These are phyloP conservation scores for Geodia barretti DNA, from an alignment of 37 sponge, comb jelly and placozoan species.

Conservation along the genomic window DNA sequence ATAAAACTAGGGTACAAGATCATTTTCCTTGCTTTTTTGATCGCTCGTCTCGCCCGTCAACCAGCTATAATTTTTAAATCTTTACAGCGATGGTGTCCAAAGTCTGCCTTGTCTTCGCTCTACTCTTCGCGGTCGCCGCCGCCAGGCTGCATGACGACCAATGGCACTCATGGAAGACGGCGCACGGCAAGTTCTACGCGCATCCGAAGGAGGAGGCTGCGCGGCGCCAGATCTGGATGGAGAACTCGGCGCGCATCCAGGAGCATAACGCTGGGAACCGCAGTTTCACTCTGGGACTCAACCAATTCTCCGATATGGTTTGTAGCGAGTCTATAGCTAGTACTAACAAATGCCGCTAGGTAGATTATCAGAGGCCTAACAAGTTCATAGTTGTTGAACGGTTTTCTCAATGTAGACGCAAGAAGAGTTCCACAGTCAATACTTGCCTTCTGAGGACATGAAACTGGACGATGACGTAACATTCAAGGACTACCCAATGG, in stretches of 20 bases:
- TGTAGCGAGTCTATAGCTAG: too few species aligned
- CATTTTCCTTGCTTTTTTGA: too few species aligned
- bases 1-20: not conserved
- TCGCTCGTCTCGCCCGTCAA: too few species aligned
- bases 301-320: constrained; percentile 80
- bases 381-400: not conserved
- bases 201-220: constrained; percentile 33
- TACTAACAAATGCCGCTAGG: not conserved
- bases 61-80: too few species aligned
- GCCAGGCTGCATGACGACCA: constrained; percentile 29
- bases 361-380: not conserved
- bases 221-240: constrained; percentile 43
- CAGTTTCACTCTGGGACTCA: constrained; percentile 56
- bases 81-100: too few species aligned
- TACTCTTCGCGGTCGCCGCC: not conserved
- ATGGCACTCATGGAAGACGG: constrained; percentile 70
- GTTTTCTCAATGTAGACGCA: constrained; percentile 27
- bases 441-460: constrained; percentile 20
- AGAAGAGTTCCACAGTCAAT: constrained; percentile 52
- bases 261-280: constrained; percentile 59
- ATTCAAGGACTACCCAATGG: not conserved
- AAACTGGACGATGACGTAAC: not conserved
- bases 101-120: not conserved
- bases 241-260: constrained; percentile 44
- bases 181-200: constrained; percentile 45